Percentiles rank a stretch among this genome's conserved stretches.
Evolutionary conservation across 2,888 invertebrate species (phyloP).

Genomic region (Eucriotettix oculatus): DNA sequence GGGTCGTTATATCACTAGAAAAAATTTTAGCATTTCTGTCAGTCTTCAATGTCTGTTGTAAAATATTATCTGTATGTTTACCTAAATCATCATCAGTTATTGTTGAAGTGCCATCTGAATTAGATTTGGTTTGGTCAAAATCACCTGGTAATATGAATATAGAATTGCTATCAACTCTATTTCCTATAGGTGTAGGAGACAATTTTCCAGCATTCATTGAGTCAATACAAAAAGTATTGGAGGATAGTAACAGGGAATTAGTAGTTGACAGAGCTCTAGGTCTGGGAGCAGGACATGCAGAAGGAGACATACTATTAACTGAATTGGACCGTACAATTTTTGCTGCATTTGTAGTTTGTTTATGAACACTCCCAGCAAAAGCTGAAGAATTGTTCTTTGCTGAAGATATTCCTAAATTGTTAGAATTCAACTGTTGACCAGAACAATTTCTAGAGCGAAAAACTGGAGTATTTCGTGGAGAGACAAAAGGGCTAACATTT

Average conservation of each 20-base stretch:
- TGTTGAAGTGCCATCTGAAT: neutral
- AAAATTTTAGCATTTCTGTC: neutral
- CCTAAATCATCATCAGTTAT: neutral
- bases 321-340: constrained; percentile 9
- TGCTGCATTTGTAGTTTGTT: constrained; percentile 1
- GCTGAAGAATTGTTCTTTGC: neutral
- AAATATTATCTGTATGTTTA: neutral
- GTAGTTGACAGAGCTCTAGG: constrained; percentile 2
- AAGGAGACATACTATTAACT: constrained; percentile 3
- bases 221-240: neutral
- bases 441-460: constrained; percentile 27
- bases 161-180: neutral
- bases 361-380: neutral
- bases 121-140: neutral
- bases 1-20: neutral
- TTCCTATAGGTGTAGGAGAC: no score
- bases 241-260: neutral
- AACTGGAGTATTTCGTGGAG: constrained; percentile 60
- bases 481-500: constrained; percentile 65
- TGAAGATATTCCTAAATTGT: neutral
- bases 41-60: constrained; percentile 1
- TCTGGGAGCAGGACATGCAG: neutral
- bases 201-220: neutral
- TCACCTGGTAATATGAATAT: neutral
- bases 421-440: constrained; percentile 1